Evolutionary conservation across 2,888 invertebrate species (phyloP).

Genomic region (Netelia melanura): DNA sequence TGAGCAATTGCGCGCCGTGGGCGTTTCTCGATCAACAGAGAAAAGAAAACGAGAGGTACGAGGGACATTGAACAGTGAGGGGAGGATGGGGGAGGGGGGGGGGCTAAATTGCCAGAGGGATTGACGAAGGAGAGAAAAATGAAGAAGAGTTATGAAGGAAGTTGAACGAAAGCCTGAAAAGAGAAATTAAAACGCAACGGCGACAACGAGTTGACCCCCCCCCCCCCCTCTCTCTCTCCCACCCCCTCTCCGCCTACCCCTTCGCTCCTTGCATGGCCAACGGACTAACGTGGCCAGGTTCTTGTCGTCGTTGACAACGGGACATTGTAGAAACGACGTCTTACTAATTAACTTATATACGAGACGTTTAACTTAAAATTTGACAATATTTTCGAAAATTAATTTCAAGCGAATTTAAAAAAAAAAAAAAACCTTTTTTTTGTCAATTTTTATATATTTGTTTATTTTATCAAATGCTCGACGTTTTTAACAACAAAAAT

Average conservation of each 20-base stretch:
- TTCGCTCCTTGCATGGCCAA: background rate
- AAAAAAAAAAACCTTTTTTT: too few relatives aligned
- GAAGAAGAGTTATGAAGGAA: conserved; percentile 41
- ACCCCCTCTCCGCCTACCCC: too few relatives aligned
- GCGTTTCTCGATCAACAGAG: conserved; percentile 26
- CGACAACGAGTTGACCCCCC: conserved; percentile 69
- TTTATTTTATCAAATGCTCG: too few relatives aligned
- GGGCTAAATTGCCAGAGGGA: conserved; percentile 19
- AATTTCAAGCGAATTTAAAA: too few relatives aligned
- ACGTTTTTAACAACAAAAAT: too few relatives aligned
- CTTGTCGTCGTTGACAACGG: conserved; percentile 46
- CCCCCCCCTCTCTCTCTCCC: background rate
- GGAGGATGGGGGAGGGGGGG: background rate
- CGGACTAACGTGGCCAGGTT: conserved; percentile 49
- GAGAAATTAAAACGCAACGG: conserved; percentile 66
- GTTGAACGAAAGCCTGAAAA: conserved; percentile 40
- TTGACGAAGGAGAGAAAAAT: conserved; percentile 42
- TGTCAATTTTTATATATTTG: too few relatives aligned
- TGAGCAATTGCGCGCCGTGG: conserved; percentile 33
- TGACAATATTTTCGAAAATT: too few relatives aligned
- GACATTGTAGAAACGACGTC: background rate
- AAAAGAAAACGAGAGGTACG: conserved; percentile 13
- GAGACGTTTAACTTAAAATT: too few relatives aligned
- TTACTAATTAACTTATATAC: too few relatives aligned
- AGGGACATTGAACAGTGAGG: conserved; percentile 7